Percentiles rank a stretch among this genome's conserved stretches.
phyloP scores from a whole-genome alignment of 2,888 invertebrate genomes.

The Tillus elongatus region DNA sequence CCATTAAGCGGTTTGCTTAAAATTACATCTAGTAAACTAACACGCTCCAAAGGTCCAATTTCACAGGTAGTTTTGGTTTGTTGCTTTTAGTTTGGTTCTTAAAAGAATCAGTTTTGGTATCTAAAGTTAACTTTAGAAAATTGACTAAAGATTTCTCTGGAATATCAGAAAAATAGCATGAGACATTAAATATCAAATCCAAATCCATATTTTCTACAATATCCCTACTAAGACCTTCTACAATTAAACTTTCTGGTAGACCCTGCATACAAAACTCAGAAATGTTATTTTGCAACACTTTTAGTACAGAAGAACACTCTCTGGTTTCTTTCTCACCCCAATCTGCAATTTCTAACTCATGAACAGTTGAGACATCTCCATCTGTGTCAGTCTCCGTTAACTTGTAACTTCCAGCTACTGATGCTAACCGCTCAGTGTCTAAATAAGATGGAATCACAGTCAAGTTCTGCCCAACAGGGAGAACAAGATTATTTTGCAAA shows the following conservation, averaged over 20 bases:
- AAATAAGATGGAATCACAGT: slow-evolving; percentile 53
- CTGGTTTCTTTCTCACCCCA: slow-evolving; percentile 33
- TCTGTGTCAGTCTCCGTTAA: slow-evolving; percentile 29
- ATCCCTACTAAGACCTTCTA: slow-evolving; percentile 43
- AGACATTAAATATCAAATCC: slow-evolving; percentile 33
- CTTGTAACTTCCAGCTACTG: slow-evolving; percentile 48
- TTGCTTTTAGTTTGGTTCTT: no score
- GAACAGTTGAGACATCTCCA: slow-evolving; percentile 41
- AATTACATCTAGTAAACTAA: slow-evolving; percentile 41
- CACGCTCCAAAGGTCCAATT: slow-evolving; percentile 29
- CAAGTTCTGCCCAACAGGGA: slow-evolving; percentile 57
- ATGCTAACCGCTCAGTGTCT: slow-evolving; percentile 50
- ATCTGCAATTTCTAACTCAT: slow-evolving; percentile 35
- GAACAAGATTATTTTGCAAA: slow-evolving; percentile 46
- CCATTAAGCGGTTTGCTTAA: slow-evolving; percentile 46
- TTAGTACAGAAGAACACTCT: slow-evolving; percentile 11
- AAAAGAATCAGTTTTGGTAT: no score
- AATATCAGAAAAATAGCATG: slow-evolving; percentile 47
- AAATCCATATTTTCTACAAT: slow-evolving; percentile 43
- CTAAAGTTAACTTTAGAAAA: slow-evolving; percentile 42
- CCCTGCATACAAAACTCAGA: slow-evolving; percentile 38
- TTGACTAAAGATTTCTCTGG: slow-evolving; percentile 46
- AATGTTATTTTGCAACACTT: no score
- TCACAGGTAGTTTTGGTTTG: no score
- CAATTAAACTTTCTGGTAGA: slow-evolving; percentile 46